Percentiles rank a stretch among this genome's conserved stretches.
Conservation (phyloP, 92 coral and sea anemone genomes). For the Isaurus tuberculatus region DNA sequence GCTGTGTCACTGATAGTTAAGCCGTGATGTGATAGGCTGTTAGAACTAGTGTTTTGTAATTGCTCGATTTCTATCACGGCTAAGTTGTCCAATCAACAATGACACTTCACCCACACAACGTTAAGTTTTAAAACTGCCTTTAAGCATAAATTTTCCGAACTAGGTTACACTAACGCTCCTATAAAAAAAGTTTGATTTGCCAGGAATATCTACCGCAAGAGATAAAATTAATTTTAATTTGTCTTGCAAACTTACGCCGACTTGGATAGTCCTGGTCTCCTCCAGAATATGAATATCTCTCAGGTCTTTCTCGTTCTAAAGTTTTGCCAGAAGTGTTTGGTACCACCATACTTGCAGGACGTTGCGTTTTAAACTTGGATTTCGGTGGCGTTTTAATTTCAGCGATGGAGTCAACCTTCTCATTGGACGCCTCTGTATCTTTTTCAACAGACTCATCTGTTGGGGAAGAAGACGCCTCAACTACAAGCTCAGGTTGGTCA, state of each 20-base stretch:
- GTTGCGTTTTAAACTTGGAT: conserved; percentile 32
- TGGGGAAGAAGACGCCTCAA: conserved; percentile 41
- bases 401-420: not conserved
- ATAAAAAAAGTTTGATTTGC: too few species aligned
- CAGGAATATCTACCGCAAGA: not conserved
- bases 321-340: conserved; percentile 55
- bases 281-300: conserved; percentile 81
- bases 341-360: conserved; percentile 80
- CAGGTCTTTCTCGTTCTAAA: conserved; percentile 66
- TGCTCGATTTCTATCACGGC: too few species aligned
- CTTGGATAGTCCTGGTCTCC: conserved; percentile 74
- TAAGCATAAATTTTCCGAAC: not conserved
- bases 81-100: too few species aligned
- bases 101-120: too few species aligned
- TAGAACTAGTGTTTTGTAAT: too few species aligned
- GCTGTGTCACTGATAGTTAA: too few species aligned
- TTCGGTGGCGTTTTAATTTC: conserved; percentile 4
- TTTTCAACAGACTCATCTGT: conserved; percentile 41
- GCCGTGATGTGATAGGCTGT: too few species aligned
- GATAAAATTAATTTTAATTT: not conserved
- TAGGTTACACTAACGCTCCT: not conserved
- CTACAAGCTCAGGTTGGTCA: conserved; percentile 43
- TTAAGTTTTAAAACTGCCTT: not conserved
- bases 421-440: conserved; percentile 8
- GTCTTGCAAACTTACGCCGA: conserved; percentile 57